phyloP scores from a whole-genome alignment of 1,140 invertebrate species.

The Bombus terrestris region DNA sequence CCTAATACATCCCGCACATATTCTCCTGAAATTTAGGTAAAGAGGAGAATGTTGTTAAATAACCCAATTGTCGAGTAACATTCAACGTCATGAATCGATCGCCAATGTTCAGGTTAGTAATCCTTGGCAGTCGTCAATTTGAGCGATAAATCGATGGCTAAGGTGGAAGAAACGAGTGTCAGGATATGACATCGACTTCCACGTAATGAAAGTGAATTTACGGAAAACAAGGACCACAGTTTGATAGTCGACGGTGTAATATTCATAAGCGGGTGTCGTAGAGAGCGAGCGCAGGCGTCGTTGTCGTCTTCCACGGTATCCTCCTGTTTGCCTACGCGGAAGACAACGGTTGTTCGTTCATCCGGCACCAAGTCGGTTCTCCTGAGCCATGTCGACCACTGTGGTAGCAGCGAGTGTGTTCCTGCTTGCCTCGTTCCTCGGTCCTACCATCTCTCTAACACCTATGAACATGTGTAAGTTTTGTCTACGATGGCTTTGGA shows the following conservation, averaged over 20 bases:
- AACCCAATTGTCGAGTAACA: not conserved
- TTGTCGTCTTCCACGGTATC: conserved; percentile 60
- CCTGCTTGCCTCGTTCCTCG: conserved; percentile 53
- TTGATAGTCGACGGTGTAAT: conserved; percentile 74
- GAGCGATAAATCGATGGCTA: conserved; percentile 61
- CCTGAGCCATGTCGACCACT: conserved; percentile 61
- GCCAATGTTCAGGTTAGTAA: conserved; percentile 19
- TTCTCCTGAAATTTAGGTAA: not conserved
- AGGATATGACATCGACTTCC: conserved; percentile 21
- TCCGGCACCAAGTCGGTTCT: conserved; percentile 23
- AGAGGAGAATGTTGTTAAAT: not conserved
- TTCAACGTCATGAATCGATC: not conserved
- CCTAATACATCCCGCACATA: not conserved
- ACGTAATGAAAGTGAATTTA: not conserved
- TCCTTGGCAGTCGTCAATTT: conserved; percentile 21
- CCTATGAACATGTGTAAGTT: conserved; percentile 73
- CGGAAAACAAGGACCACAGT: conserved; percentile 66
- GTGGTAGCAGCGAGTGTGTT: conserved; percentile 41
- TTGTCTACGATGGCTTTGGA: not conserved
- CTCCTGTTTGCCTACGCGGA: conserved; percentile 38
- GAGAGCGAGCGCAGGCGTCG: conserved; percentile 74
- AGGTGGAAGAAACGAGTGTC: conserved; percentile 26
- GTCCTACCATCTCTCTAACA: conserved; percentile 65
- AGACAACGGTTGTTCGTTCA: conserved; percentile 37
- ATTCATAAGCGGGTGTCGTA: conserved; percentile 72